Conservation (phyloP, 1,140 invertebrate species). For the Lerema accius region DNA sequence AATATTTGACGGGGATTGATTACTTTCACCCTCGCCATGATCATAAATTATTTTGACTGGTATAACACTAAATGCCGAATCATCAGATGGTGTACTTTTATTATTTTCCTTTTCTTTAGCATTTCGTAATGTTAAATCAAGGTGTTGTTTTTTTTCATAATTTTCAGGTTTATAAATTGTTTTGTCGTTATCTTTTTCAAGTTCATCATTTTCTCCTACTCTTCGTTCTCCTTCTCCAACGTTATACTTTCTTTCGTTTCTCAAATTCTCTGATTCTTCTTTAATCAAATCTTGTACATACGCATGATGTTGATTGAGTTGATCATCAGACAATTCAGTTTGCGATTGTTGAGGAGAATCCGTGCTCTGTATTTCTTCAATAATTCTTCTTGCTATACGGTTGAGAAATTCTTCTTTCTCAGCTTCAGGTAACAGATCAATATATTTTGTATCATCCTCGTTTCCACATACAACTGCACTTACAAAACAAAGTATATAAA, state of each 20-base stretch:
- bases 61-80: conserved; percentile 32
- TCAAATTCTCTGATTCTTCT: conserved; percentile 56
- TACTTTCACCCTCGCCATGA: neutral
- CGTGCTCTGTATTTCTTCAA: conserved; percentile 51
- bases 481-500: conserved; percentile 42
- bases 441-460: conserved; percentile 57
- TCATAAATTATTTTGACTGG: conserved; percentile 40
- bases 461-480: conserved; percentile 36
- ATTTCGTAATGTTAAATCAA: conserved; percentile 48
- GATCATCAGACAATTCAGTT: conserved; percentile 50
- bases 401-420: conserved; percentile 64
- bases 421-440: conserved; percentile 62
- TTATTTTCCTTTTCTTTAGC: conserved; percentile 29
- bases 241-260: conserved; percentile 37
- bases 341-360: conserved; percentile 39
- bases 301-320: conserved; percentile 52
- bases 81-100: conserved; percentile 17
- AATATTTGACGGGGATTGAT: neutral
- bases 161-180: conserved; percentile 13
- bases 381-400: conserved; percentile 58
- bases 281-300: conserved; percentile 58
- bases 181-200: conserved; percentile 24
- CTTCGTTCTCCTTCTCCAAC: conserved; percentile 12
- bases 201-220: conserved; percentile 2
- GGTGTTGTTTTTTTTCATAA: conserved; percentile 33